These are phyloP conservation scores for Chiloscyllium plagiosum DNA, from an alignment of 2,113 vertebrate species.

Conservation along the genomic window DNA sequence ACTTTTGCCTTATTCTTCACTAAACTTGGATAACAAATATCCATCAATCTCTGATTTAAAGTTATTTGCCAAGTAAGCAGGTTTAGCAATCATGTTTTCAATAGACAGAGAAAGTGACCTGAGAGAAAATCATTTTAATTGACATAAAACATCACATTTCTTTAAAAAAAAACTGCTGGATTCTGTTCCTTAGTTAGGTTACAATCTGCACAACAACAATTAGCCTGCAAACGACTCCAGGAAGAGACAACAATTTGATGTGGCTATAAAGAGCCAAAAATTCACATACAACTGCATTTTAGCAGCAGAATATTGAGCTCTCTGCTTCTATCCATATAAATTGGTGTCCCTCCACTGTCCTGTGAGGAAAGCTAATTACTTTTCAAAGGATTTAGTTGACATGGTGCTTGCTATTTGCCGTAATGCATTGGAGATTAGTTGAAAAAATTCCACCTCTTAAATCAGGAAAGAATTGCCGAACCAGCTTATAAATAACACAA, in stretches of 20 bases:
- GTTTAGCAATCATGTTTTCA: not conserved
- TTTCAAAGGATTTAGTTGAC: not conserved
- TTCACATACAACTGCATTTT: not conserved
- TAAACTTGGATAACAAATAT: no score
- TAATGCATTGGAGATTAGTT: not conserved
- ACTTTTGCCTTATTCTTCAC: no score
- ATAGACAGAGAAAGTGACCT: not conserved
- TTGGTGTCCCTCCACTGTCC: not conserved
- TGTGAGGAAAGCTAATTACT: not conserved
- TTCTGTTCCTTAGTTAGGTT: not conserved
- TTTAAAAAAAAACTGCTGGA: not conserved
- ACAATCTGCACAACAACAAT: not conserved
- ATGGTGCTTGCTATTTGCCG: not conserved
- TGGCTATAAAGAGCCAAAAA: not conserved
- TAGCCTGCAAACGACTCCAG: not conserved
- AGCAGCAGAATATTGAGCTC: not conserved
- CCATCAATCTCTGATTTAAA: no score
- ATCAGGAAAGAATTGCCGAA: not conserved
- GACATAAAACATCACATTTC: not conserved
- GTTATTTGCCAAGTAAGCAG: not conserved
- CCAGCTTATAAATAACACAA: not conserved
- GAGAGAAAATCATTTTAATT: conserved; percentile 8
- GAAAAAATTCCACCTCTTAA: not conserved
- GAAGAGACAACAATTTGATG: not conserved
- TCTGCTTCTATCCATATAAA: not conserved